Conservation (phyloP, 1,140 invertebrate species). For the Drosophila persimilis region DNA sequence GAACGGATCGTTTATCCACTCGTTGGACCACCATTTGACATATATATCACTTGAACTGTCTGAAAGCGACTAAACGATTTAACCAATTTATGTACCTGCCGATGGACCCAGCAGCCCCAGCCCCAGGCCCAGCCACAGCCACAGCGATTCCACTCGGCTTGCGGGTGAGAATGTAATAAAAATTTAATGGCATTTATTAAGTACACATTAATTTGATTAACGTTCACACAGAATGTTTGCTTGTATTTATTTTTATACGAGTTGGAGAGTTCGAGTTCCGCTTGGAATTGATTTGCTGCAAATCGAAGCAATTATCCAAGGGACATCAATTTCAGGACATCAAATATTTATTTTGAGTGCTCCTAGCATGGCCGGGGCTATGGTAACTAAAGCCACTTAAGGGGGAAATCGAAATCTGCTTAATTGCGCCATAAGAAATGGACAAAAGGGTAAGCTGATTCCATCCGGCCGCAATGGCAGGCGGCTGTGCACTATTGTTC, state of each 20-base stretch:
- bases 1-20: conserved; percentile 17
- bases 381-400: too few relatives aligned
- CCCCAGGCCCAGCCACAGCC: background rate
- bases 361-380: too few relatives aligned
- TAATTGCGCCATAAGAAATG: too few relatives aligned
- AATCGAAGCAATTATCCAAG: too few relatives aligned
- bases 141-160: background rate
- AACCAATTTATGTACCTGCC: conserved; percentile 58
- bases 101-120: conserved; percentile 1
- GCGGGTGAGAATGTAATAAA: conserved; percentile 57
- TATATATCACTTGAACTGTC: conserved; percentile 29
- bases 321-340: background rate
- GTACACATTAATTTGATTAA: conserved; percentile 77
- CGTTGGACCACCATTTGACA: conserved; percentile 26
- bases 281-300: background rate
- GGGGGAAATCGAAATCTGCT: too few relatives aligned
- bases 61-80: conserved; percentile 22
- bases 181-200: conserved; percentile 71
- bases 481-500: too few relatives aligned
- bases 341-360: too few relatives aligned
- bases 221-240: conserved; percentile 9
- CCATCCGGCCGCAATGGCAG: too few relatives aligned
- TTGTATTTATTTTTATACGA: conserved; percentile 67
- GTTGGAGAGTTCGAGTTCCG: conserved; percentile 31
- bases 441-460: too few relatives aligned